Base-by-base conservation (phyloP, 2,888 invertebrate species). In the Phymatocera aterrima region DNA sequence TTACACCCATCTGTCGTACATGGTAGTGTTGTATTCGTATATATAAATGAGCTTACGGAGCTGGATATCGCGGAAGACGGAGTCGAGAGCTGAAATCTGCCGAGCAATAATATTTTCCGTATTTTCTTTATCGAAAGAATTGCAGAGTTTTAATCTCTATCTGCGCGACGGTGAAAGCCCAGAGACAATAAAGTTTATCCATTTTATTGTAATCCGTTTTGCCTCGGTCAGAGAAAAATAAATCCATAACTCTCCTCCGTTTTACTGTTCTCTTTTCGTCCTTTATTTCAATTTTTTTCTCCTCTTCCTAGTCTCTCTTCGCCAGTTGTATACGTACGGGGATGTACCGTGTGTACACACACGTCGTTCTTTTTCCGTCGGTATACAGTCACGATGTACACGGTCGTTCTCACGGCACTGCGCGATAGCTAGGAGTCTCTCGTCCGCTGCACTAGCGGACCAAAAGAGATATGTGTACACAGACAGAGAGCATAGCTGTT, bases 401-500 rank as follows among this genome's bases (percentile, higher is more conserved):
- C 34, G 74, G 40, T 75, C 57, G 40, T 54, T 60, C 34, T 5
- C 34, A 72, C 12, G 34, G 10, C 51, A 51, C n/a, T n/a, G n/a
- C 51, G 24, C 40, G 28, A 34, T 24, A 12, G 72, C 72, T 34
- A 12, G 75, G n/a, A 15, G 60, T 57, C 37, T 75, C 57, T 60
- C 54, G 75, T 51, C 72, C 40, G 10, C 21, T 60, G 60, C 75
- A 28, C 37, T 51, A 21, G n/a, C 40, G 60, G 24, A 75, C 75
- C 57, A 24, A 40, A 18, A 54, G 8, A 75, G 37, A 75, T 37
- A 57, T 40, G 37, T 28, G 40, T 75, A 40, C 87, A 85, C 85
- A 88, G 80, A 86, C 84, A 84, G 83, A 37, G n/a, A 40, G 15
- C 84, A 85, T 85, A 87, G 86, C 87, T 86, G 85, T 85, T 83